Evolutionary conservation across 2,797 vertebrate species (phyloP), one percentile per base, ranked within the genome.

Genomic region (Sarcophilus harrisii): DNA sequence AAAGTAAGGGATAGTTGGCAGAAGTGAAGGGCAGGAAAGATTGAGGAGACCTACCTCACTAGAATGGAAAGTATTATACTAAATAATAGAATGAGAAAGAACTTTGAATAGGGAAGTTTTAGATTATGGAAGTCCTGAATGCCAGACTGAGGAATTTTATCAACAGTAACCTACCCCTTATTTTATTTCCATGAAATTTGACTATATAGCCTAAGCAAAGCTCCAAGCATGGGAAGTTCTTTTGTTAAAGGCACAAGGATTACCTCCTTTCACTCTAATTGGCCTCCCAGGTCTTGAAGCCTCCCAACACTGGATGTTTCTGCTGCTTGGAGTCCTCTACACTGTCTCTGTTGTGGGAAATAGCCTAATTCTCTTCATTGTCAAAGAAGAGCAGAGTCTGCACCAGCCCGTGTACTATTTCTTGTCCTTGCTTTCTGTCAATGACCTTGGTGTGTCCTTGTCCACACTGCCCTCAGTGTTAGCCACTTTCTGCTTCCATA

Each of bases 331-430:
- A 28, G 91, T 97, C 59, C 90, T 98, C 52, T 97, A 98, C 89
- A 14, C 98, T 58, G 30, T 96, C 4, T 98, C 98, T 30, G 93
- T 99, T 96, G 93, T 98, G n/a, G 99, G 98, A 2, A 99, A 99
- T 96, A 96, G 45, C 0, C 92, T 98, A 62, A 97, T 99, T 96
- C 62, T 99, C 87, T 97, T 97, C 18, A 97, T 99, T 27, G 97
- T 99, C 92, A 97, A 90, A 95, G 94, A 97, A 1, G 97, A 98
- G 57, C 97, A 97, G 92, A 98, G 96, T 21, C 98, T 99, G 94
- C 99, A 98, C 96, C 98, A 98, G 92, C 99, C 99, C 93, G 99
- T 99, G 99, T 99, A 99, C 95, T 95, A 99, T 95, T 99, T 99
- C 92, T 94, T 99, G n/a, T 98, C 94, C 92, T 96, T 98, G 95